Conservation (phyloP, 2,888 invertebrate species). For the Lordiphosa andalusiaca region DNA sequence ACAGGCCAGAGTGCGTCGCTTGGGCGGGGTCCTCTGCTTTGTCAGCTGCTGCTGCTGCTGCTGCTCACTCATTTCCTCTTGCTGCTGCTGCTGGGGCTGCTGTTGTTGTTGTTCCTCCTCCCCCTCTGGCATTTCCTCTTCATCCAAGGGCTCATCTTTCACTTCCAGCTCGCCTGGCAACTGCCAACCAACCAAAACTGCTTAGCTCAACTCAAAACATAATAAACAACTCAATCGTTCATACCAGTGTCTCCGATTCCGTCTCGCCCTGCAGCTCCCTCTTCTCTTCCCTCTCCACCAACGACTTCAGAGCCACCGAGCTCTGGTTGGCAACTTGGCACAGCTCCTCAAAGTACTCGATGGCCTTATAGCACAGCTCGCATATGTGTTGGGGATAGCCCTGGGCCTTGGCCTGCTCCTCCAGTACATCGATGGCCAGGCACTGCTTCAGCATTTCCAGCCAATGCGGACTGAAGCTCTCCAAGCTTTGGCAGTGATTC, state of each 20-base stretch:
- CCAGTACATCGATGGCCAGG: slow-evolving; percentile 60
- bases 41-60: neutral
- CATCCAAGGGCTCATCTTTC: slow-evolving; percentile 48
- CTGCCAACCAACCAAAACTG: neutral
- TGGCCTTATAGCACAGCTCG: slow-evolving; percentile 63
- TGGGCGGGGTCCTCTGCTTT: slow-evolving; percentile 20
- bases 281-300: slow-evolving; percentile 8
- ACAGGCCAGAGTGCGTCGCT: slow-evolving; percentile 51
- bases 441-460: slow-evolving; percentile 53
- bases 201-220: too few species aligned
- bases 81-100: slow-evolving; percentile 5
- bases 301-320: slow-evolving; percentile 40
- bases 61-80: neutral
- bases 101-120: neutral
- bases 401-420: slow-evolving; percentile 41
- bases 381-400: slow-evolving; percentile 67
- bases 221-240: too few species aligned
- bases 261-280: neutral
- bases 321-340: slow-evolving; percentile 59
- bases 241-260: neutral
- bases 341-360: slow-evolving; percentile 65
- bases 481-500: slow-evolving; percentile 4
- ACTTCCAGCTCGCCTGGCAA: slow-evolving; percentile 14
- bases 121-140: slow-evolving; percentile 12
- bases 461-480: slow-evolving; percentile 47